These are phyloP conservation scores for Galaxea fascicularis DNA, from an alignment of 92 coral and sea anemone species.

Conservation along the genomic window DNA sequence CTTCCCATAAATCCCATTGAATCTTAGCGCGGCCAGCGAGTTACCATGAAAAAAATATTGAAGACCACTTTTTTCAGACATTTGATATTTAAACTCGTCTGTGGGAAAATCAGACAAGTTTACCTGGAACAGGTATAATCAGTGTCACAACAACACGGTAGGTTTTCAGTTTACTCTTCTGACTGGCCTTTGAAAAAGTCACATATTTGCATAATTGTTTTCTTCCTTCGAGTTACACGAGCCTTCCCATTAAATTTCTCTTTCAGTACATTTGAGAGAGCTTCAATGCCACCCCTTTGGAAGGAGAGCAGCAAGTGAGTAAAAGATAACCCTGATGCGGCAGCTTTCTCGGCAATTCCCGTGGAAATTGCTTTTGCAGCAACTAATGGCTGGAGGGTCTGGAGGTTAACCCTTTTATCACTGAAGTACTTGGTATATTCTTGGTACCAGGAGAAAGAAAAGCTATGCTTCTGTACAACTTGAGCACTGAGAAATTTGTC, in stretches of 20 bases:
- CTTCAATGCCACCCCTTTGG: constrained; percentile 29
- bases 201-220: constrained; percentile 31
- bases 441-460: constrained; percentile 48
- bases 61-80: too few relatives aligned
- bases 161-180: not conserved
- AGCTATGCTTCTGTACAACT: constrained; percentile 59
- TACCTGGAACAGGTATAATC: too few relatives aligned
- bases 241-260: constrained; percentile 45
- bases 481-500: constrained; percentile 35
- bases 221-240: constrained; percentile 42
- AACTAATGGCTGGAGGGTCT: constrained; percentile 24
- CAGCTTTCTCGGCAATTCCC: constrained; percentile 56
- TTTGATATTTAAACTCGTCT: too few relatives aligned
- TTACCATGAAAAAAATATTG: too few relatives aligned
- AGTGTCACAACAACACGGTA: too few relatives aligned
- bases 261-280: constrained; percentile 15
- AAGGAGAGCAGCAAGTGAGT: constrained; percentile 21
- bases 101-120: too few relatives aligned
- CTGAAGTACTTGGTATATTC: constrained; percentile 16
- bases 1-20: too few relatives aligned
- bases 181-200: constrained; percentile 19
- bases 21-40: too few relatives aligned
- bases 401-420: constrained; percentile 35
- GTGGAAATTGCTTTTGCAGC: constrained; percentile 20
- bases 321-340: constrained; percentile 37